phyloP scores from a whole-genome alignment of 2,113 vertebrate species.

The Heterotis niloticus region DNA sequence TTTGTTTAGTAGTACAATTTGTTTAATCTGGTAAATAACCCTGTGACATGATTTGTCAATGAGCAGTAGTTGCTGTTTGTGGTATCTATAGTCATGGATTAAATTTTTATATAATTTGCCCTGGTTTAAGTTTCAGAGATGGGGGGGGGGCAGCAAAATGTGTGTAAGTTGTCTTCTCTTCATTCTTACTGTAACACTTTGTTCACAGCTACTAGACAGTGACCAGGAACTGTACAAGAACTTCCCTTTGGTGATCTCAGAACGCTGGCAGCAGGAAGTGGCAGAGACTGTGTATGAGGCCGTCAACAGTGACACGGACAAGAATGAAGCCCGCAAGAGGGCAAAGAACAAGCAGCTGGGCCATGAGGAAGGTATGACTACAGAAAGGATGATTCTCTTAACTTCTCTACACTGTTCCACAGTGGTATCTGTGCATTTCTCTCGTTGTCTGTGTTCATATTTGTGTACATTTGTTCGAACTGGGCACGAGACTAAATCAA shows the following conservation, averaged over 20 bases:
- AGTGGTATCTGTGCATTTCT: background rate
- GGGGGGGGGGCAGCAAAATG: too few relatives aligned
- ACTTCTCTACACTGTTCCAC: too few relatives aligned
- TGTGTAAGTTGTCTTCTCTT: background rate
- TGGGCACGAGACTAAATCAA: background rate
- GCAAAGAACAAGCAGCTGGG: constrained; percentile 96
- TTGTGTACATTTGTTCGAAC: background rate
- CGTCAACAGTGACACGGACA: constrained; percentile 92
- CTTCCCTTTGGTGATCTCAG: constrained; percentile 95
- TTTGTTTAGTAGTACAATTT: too few relatives aligned
- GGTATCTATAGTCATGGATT: too few relatives aligned
- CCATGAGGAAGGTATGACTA: constrained; percentile 83
- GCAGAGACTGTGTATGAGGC: constrained; percentile 93
- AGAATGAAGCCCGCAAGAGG: constrained; percentile 86
- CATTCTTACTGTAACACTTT: background rate
- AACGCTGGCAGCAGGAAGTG: constrained; percentile 98
- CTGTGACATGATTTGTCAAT: too few relatives aligned
- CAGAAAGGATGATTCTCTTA: background rate
- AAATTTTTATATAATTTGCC: too few relatives aligned
- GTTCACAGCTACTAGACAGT: constrained; percentile 82
- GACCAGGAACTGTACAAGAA: constrained; percentile 99
- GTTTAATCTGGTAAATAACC: too few relatives aligned
- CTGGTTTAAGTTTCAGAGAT: too few relatives aligned
- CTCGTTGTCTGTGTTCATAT: too few relatives aligned
- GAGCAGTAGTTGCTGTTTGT: too few relatives aligned